Base-by-base conservation (phyloP, 2,888 invertebrate species). In the Crocallis elinguaria region DNA sequence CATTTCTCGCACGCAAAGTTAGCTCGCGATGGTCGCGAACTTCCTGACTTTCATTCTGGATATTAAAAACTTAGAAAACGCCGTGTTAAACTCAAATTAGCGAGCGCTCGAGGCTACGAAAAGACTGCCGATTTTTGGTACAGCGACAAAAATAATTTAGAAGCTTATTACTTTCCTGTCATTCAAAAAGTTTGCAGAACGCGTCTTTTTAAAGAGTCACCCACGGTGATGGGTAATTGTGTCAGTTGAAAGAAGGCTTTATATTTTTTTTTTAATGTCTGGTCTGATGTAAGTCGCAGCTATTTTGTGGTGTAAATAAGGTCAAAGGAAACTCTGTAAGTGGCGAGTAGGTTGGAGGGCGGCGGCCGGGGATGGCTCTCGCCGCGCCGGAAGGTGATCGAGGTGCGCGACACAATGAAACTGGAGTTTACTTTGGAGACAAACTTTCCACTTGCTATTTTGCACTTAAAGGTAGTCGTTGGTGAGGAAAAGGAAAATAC, bases 11-110 rank as follows among this genome's bases (percentile, higher is more conserved):
- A 55, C 62, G 58, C 48, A 64, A 72, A 72, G 58, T 63, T 67
- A 41, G 58, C 63, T 52, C 45, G 51, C 16, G 65, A 69, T 65
- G 68, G 67, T 67, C 67, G 62, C 56, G 46, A 68, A 70, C 55
- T 71, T 67, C 52, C 61, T 64, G 29, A 7, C 42, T 49, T 56
- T 60, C 64, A 58, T 66, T 62, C 58, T 39, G 57, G 60, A 56
- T 57, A 53, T 67, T 67, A 67, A 66, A 38, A 71, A 67, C 64
- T 65, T 64, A 41, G 36, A 55, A 45, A 55, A 55, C 45, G 29
- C 36, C 25, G 49, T 41, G 53, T 54, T 49, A 39, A 43, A 39
- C 38, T 54, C 29, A 29, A 39, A 54, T 49, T 54, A 54, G 53
- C 38, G 48, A 37, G 37, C 27, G 33, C 48, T 48, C 33, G 36